Evolutionary conservation across 2,797 vertebrate genomes (phyloP), one percentile per base, ranked within the genome.

Genomic region (Tachyglossus aculeatus): DNA sequence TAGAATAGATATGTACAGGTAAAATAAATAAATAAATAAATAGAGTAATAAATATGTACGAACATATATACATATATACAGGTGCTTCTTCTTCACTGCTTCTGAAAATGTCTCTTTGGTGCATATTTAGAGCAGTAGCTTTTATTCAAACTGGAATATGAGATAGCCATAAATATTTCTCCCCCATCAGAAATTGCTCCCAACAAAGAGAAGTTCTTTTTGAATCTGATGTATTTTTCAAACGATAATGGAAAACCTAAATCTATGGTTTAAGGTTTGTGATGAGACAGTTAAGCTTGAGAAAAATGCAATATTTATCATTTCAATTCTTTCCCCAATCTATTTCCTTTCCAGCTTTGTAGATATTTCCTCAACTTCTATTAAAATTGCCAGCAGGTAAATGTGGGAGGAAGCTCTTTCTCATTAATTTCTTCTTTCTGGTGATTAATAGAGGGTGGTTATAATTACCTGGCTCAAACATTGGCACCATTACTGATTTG

Each of bases 261-360:
- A n/a, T n/a, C 19, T 57, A 37, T 4, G 48, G 38, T 33, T 74
- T 86, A 82, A 78, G 70, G 62, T 86, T 67, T 80, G 69, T 52
- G 12, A 5, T 56, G 56, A 67, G 57, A 27, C 45, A 54, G 61
- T 69, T 74, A 71, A 73, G 25, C 58, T 68, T 33, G 50, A 56
- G 65, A 41, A 21, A 47, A 50, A 54, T 70, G 37, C 3, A 58
- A 50, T 51, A 73, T 75, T 74, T 69, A 62, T 44, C 32, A 43
- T 81, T 86, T 73, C 4, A 4, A 33, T 50, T 66, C 82, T 73
- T 57, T 72, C 75, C 48, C 34, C 12, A 63, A 18, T 24, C 25
- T 56, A 73, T 77, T 83, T 56, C 52, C 47, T 82, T 81, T 64
- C 53, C 67, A 10, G 58, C 71, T 86, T 81, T 51, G 29, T 66